Percentiles rank a stretch among this genome's conserved stretches.
phyloP scores from a whole-genome alignment of 2,113 vertebrate species.

The Fregata magnificens region DNA sequence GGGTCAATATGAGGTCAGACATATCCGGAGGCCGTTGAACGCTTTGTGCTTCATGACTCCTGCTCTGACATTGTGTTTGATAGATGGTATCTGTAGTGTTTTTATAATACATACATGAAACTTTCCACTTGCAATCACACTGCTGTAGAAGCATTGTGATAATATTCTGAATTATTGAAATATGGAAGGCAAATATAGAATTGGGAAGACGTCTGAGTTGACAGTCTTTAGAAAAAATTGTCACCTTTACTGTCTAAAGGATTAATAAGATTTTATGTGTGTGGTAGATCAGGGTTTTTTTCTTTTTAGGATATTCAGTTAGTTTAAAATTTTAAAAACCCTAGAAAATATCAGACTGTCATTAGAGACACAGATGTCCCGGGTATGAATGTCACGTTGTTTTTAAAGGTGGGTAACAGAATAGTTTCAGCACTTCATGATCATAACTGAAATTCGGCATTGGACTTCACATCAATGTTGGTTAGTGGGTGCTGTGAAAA shows the following conservation, averaged over 20 bases:
- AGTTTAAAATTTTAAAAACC: not conserved
- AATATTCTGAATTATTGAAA: not conserved
- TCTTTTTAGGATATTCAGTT: not conserved
- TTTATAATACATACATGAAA: not conserved
- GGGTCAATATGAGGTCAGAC: constrained; percentile 25
- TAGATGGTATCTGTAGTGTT: not conserved
- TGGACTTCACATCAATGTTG: not conserved
- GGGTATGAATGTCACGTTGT: not conserved
- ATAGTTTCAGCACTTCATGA: not conserved
- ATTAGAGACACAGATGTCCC: not conserved
- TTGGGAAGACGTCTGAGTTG: not conserved
- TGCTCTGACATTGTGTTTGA: not conserved
- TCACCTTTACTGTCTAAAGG: not conserved
- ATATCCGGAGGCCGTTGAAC: not conserved
- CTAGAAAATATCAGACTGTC: not conserved
- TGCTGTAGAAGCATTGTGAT: not conserved
- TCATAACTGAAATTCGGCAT: not conserved
- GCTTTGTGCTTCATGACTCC: not conserved
- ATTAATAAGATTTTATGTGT: not conserved
- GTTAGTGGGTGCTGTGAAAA: not conserved
- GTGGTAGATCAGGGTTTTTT: not conserved
- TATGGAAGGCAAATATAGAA: not conserved
- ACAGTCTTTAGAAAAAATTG: not conserved
- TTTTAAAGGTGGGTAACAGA: not conserved
- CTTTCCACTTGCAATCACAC: not conserved